Base-by-base conservation (phyloP, 2,797 vertebrate genomes). In the Fistularia tabacaria region DNA sequence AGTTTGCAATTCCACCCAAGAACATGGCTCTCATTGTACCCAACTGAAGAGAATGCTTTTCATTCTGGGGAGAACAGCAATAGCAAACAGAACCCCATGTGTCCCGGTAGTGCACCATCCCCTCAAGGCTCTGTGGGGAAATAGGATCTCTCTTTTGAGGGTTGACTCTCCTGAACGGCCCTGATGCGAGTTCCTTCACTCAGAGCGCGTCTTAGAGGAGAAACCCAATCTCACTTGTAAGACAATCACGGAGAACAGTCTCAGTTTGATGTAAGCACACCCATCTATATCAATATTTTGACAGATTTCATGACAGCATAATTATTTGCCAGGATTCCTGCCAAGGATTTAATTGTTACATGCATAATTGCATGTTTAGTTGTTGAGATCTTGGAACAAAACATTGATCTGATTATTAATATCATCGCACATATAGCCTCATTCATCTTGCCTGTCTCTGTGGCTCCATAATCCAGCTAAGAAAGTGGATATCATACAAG, bases 301-400 rank as follows among this genome's bases (percentile, higher is more conserved):
- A 92, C 87, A 88, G 73, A 80, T 82, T 84, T 82, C 76, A 69
- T 72, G 84, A 88, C 78, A 79, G 74, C 74, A 36, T 84, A 85
- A 89, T 89, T 90, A 89, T 89, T 89, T 82, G 74, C 64, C 52
- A 14, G 77, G 76, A 85, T 77, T 70, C 68, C 70, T 75, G 84
- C 78, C 80, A 84, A 77, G 76, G 62, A 81, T 87, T 91, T 90
- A 91, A 91, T 91, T 92, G 87, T 88, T 87, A 86, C 85, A 81
- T 79, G 80, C 54, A 40, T 90, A 91, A 91, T 91, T 90, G 85
- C 78, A 86, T 25, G 82, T 88, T 87, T 74, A 74, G 85, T 79
- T 76, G 62, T 54, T 11, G 73, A 66, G 81, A 82, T 77, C 80
- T 68, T 73, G 59, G 76, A 85, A 85, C 77, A 87, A 83, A 83